Conservation (phyloP, 1,140 invertebrate genomes). For the Pachyrhynchus sulphureomaculatus region DNA sequence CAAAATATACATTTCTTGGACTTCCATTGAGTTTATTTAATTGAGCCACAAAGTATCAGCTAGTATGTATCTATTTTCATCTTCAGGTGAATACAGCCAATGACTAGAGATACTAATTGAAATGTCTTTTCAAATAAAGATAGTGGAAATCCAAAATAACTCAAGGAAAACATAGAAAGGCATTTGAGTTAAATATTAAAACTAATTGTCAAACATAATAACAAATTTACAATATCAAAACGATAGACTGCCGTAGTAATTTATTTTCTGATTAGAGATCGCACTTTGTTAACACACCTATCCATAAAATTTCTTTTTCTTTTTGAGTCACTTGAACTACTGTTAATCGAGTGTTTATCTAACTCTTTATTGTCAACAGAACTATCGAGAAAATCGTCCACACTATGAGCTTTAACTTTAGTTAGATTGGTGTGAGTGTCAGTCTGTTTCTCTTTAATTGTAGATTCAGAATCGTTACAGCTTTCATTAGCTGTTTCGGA, state of each 20-base stretch:
- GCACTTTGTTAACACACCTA: slow-evolving; percentile 74
- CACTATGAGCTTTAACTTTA: slow-evolving; percentile 47
- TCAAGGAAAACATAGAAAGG: too few relatives aligned
- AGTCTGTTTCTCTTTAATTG: slow-evolving; percentile 37
- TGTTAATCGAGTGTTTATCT: slow-evolving; percentile 49
- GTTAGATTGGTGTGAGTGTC: slow-evolving; percentile 26
- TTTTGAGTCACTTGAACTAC: slow-evolving; percentile 53
- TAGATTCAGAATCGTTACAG: slow-evolving; percentile 35
- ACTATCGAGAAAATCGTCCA: slow-evolving; percentile 49
- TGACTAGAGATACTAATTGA: too few relatives aligned
- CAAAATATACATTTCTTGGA: too few relatives aligned
- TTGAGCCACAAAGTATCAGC: too few relatives aligned
- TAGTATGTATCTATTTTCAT: too few relatives aligned
- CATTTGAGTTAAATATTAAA: neutral
- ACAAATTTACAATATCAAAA: slow-evolving; percentile 17
- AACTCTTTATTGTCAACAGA: slow-evolving; percentile 31
- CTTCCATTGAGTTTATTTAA: too few relatives aligned
- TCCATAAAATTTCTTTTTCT: slow-evolving; percentile 75
- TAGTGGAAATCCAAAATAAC: too few relatives aligned
- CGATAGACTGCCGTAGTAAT: slow-evolving; percentile 11
- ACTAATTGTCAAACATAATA: slow-evolving; percentile 6
- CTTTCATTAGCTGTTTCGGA: slow-evolving; percentile 45
- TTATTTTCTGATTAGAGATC: slow-evolving; percentile 69
- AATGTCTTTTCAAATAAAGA: too few relatives aligned
- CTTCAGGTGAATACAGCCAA: too few relatives aligned